Evolutionary conservation across 2,888 invertebrate genomes (phyloP).

Genomic region (Carpatolechia fugitivella): DNA sequence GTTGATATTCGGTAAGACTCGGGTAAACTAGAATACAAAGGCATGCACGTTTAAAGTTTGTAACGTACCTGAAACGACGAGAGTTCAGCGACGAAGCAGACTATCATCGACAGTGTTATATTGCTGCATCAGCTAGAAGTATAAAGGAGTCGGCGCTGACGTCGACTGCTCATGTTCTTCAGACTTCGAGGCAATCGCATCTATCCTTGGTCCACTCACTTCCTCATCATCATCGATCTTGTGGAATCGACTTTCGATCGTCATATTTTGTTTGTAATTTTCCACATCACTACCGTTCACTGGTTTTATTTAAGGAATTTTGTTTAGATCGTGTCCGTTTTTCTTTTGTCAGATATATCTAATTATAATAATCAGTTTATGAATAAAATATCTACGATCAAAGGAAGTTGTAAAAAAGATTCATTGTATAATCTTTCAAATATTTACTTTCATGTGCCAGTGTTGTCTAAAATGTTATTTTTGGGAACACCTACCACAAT

Average conservation of each 20-base stretch:
- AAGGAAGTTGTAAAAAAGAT: not conserved
- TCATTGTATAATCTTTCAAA: not conserved
- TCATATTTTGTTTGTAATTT: constrained; percentile 41
- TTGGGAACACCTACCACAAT: not conserved
- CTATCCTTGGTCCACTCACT: constrained; percentile 45
- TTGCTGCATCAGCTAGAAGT: constrained; percentile 66
- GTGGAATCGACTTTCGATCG: not conserved
- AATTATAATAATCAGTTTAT: not conserved
- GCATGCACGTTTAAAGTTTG: constrained; percentile 17
- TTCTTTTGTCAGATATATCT: not conserved
- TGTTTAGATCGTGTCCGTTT: constrained; percentile 10
- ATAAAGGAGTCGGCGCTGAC: constrained; percentile 67
- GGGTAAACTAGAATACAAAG: no score
- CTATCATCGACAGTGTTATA: constrained; percentile 76
- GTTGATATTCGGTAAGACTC: no score
- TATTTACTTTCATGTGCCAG: not conserved
- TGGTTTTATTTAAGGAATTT: constrained; percentile 33
- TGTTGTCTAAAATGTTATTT: not conserved
- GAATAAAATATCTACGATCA: constrained; percentile 1
- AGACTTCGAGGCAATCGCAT: constrained; percentile 42
- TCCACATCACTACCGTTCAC: constrained; percentile 47
- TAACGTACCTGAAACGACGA: constrained; percentile 71
- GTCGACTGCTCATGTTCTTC: constrained; percentile 63
- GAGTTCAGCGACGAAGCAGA: constrained; percentile 76
- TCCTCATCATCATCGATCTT: constrained; percentile 33